phyloP scores from a whole-genome alignment of 1,140 invertebrate genomes.

The Pseudomyrmex flavicornis region DNA sequence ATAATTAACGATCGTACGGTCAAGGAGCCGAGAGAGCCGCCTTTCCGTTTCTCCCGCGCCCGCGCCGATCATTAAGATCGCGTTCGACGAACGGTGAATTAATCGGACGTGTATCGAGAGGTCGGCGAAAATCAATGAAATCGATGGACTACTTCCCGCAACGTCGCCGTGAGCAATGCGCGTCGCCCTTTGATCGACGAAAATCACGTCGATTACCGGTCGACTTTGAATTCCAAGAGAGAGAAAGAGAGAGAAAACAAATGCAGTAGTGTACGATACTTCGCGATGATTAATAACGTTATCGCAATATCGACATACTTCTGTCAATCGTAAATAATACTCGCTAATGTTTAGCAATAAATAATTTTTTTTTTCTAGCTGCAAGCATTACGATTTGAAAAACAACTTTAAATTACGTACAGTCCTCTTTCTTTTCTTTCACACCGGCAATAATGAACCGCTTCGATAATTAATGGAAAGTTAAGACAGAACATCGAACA shows the following conservation, averaged over 20 bases:
- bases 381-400: too few species aligned
- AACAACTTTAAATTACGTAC: too few species aligned
- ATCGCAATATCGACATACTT: neutral
- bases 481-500: neutral
- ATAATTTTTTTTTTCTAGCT: too few species aligned
- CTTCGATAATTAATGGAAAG: too few species aligned
- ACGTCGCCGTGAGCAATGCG: neutral
- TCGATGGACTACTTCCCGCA: neutral
- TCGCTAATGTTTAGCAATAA: too few species aligned
- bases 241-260: neutral
- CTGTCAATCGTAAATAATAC: conserved; percentile 38
- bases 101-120: conserved; percentile 49
- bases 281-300: conserved; percentile 41
- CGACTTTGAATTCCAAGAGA: neutral
- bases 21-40: conserved; percentile 1
- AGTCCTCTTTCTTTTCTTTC: too few species aligned
- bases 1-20: conserved; percentile 71
- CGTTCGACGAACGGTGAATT: neutral
- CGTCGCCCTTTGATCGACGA: conserved; percentile 1
- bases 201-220: neutral
- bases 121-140: conserved; percentile 49
- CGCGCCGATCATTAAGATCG: conserved; percentile 44
- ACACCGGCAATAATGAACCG: too few species aligned
- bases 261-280: neutral
- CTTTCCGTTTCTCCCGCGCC: neutral